Base-by-base conservation (phyloP, 2,797 vertebrate genomes). In the Ctenopoma multispine region DNA sequence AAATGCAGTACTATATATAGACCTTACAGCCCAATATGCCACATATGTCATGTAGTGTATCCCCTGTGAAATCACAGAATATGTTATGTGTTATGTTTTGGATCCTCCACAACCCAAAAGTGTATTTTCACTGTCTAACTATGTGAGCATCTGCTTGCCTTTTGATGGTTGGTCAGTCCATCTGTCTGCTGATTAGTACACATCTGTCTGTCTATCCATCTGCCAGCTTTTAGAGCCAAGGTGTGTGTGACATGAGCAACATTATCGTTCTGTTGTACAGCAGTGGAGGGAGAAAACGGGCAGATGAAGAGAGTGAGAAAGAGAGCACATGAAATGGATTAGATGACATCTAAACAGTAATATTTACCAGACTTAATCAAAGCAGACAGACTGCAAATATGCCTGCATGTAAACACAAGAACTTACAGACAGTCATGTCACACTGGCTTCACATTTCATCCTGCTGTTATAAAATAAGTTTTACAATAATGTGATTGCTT, bases 181-280 rank as follows among this genome's bases (percentile, higher is more conserved):
- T 84, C 90, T 89, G 89, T 83, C 74, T 83, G 83, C 72, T 83
- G 81, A 88, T 90, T 87, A 87, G 82, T 58, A 69, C 69, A 84
- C 86, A 89, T 86, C 88, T 88, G 87, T 79, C 82, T 73, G 67
- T 83, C 73, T 50, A 73, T 88, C 81, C 85, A 82, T 79, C 79
- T 87, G 84, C 81, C 80, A 83, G 76, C 21, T 57, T 80, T 75
- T 72, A 53, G 46, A 73, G 75, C 73, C 71, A 77, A 80, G 29
- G 20, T 80, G 69, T 70, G 40, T 51, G 72, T 58, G 50, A 81
- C 73, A 69, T 41, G 64, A 73, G 75, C 41, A 53, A 50, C 51
- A 71, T 75, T 21, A 48, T 27, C 4, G 23, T 55, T 40, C 43
- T 57, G 54, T 34, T 46, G 47, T 61, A 36, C 31, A 50, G 58